Base-by-base conservation (phyloP, 2,888 invertebrate genomes). In the Euplagia quadripunctaria region DNA sequence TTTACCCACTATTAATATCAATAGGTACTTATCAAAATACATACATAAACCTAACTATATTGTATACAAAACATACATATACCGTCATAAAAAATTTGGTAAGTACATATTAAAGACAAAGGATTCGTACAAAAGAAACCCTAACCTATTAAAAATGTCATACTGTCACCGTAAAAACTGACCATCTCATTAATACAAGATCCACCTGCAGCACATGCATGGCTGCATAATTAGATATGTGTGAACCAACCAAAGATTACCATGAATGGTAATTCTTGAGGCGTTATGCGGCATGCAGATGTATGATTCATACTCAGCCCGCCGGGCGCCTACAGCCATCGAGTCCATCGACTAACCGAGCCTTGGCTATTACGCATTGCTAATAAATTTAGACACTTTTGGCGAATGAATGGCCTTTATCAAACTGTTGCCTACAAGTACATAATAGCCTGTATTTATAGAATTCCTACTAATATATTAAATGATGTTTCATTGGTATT, bases 241-340 rank as follows among this genome's bases (percentile, higher is more conserved):
- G 76, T 76, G 78, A 76, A 82, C 70, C 77, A 74, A 82, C 68
- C 74, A 76, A 51, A 72, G 73, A 84, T 85, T 80, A 81, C 85
- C 86, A 85, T 84, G 79, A 72, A 85, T 85, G 85, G 85, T 77
- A 79, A 85, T 85, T 79, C 78, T 79, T 76, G 79, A 78, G 79
- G 78, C 69, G 75, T 77, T 77, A 72, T 70, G 75, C 76, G 67
- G 80, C 75, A 79, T 79, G 75, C 76, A 79, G 76, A 72, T 70
- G 73, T 81, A 83, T 89, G 88, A 89, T 81, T 89, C 89, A 89
- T 76, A 31, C 79, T 67, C 77, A 84, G 83, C 80, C 84, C 77
- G 82, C 73, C 86, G 80, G 85, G 87, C 86, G 87, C 87, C 87
- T 83, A 79, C 80, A 77, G 77, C 68, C 75, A 76, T 72, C 12